Evolutionary conservation across 2,888 invertebrate species (phyloP), one percentile per base, ranked within the genome.

Genomic region (Eledona agricola): DNA sequence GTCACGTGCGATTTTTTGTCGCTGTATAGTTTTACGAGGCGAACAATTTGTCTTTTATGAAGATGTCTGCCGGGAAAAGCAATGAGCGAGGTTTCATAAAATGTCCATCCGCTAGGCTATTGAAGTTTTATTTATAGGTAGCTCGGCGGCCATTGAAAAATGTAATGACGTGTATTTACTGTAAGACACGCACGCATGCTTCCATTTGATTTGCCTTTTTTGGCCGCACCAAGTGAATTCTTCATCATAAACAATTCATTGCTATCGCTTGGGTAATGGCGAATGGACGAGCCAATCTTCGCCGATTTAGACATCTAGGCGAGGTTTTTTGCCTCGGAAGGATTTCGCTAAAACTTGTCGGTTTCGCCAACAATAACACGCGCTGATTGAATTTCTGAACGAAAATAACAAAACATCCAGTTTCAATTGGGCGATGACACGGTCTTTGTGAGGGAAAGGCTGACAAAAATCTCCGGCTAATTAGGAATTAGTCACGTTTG

Each of bases 151-250:
- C 47, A 47, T 47, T 37, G 47, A 47, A 47, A 47, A 47, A 47
- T 47, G 29, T 37, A 47, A 51, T 45, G 38, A 37, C 45, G 45
- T 51, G 43, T 23, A 29, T 50, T 43, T 43, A 49, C 35, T 49
- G 15, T 12, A 25, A 29, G 54, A 54, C 43, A 54, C 54, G 54
- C 54, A 54, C 46, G 49, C 49, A 35, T 49, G 49, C n/a, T 13
- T 54, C 23, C 16, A 54, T 54, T 54, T 28, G 49, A 42, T 47
- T 25, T 37, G 45, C 26, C 34, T 40, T 51, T 51, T 51, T 51
- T 40, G 31, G 37, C 9, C 22, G 26, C 15, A 26, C 9, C 20
- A n/a, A 9, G 45, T 23, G 45, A 45, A 32, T 32, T 32, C 31
- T 32, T 40, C 16, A 10, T 23, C 40, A 40, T 40, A 40, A 40